These are phyloP conservation scores for Piscicola geometra DNA, from an alignment of 2,888 invertebrate genomes.

Conservation along the genomic window DNA sequence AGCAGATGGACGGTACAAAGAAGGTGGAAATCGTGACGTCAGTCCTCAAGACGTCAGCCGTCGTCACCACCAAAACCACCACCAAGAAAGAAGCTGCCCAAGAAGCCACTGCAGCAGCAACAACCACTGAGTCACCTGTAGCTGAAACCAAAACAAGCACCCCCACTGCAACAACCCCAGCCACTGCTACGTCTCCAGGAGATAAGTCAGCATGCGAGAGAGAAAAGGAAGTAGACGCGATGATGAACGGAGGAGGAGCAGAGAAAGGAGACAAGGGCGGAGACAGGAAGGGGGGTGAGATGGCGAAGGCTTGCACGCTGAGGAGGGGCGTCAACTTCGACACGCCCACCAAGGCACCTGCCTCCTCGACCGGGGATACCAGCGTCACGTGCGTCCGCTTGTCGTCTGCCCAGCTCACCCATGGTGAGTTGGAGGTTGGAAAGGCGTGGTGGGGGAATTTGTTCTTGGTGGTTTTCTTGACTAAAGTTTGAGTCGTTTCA, in stretches of 20 bases:
- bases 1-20: slow-evolving; percentile 20
- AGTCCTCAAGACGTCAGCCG: not conserved
- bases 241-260: slow-evolving; percentile 35
- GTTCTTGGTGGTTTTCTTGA: too few relatives aligned
- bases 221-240: slow-evolving; percentile 33
- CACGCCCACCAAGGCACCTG: slow-evolving; percentile 52
- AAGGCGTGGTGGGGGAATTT: too few relatives aligned
- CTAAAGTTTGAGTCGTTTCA: too few relatives aligned
- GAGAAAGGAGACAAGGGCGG: slow-evolving; percentile 23
- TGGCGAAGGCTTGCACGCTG: slow-evolving; percentile 51
- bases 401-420: slow-evolving; percentile 3
- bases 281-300: not conserved
- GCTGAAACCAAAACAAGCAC: slow-evolving; percentile 4
- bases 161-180: not conserved
- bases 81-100: slow-evolving; percentile 22
- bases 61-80: slow-evolving; percentile 14
- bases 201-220: slow-evolving; percentile 9
- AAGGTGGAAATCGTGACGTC: slow-evolving; percentile 29
- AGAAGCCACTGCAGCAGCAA: slow-evolving; percentile 7
- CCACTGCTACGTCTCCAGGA: slow-evolving; percentile 17
- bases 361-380: slow-evolving; percentile 61
- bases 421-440: slow-evolving; percentile 19
- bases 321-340: slow-evolving; percentile 64
- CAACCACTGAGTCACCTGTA: not conserved
- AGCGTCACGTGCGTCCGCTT: slow-evolving; percentile 23